A percentile compares a stretch with the other conserved stretches of the same genome.
Conservation (phyloP, 2,113 vertebrate genomes). For the Anseranas semipalmata region DNA sequence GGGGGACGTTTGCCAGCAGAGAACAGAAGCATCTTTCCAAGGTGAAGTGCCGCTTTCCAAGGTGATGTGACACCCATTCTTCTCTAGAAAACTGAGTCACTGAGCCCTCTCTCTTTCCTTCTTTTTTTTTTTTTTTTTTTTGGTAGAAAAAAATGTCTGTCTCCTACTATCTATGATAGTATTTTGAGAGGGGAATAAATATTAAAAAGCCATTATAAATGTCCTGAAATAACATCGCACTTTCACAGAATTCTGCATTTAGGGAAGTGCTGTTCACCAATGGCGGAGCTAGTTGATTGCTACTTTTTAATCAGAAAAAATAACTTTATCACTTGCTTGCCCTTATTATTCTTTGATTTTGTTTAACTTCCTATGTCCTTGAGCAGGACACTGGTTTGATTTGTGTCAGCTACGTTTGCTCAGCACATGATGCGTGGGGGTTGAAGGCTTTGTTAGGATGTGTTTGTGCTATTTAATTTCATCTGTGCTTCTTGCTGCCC, state of each 20-base stretch:
- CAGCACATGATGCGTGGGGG: fast-evolving
- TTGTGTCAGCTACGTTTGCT: not conserved
- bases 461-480: not conserved
- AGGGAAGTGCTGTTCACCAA: not conserved
- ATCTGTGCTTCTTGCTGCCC: not conserved
- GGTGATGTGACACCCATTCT: not conserved
- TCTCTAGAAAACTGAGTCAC: not conserved
- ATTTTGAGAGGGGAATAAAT: not conserved
- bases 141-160: not conserved
- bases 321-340: not conserved
- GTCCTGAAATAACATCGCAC: not conserved
- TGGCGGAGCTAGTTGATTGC: not conserved
- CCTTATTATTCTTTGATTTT: not conserved
- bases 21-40: not conserved
- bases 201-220: not conserved
- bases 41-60: not conserved
- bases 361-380: not conserved
- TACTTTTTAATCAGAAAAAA: not conserved
- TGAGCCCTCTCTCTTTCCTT: not conserved
- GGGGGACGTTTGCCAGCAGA: not conserved
- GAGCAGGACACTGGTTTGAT: not conserved
- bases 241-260: not conserved
- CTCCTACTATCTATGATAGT: not conserved
- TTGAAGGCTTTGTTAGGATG: not conserved
- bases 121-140: not conserved